Conservation (phyloP, 1,140 invertebrate genomes). For the Lethocerus indicus region DNA sequence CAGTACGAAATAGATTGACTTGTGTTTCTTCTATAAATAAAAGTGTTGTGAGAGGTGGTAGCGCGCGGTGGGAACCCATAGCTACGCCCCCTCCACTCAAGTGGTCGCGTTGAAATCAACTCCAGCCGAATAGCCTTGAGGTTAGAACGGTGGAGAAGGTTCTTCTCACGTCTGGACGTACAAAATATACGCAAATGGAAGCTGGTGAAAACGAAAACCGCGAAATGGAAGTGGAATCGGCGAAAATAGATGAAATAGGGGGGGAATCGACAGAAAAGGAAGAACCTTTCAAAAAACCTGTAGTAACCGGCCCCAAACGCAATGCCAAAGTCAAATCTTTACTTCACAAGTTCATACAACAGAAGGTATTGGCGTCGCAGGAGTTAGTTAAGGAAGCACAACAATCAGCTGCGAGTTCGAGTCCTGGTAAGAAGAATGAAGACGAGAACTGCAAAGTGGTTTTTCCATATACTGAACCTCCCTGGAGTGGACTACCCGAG, state of each 20-base stretch:
- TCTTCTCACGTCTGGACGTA: too few relatives aligned
- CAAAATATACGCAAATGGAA: too few relatives aligned
- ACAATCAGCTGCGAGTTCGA: not conserved
- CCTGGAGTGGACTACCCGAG: conserved; percentile 50
- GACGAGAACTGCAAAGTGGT: not conserved
- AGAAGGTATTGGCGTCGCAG: not conserved
- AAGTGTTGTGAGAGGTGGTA: too few relatives aligned
- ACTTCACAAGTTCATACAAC: not conserved
- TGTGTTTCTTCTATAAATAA: too few relatives aligned
- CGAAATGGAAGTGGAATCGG: not conserved
- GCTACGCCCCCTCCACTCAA: too few relatives aligned
- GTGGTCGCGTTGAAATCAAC: too few relatives aligned
- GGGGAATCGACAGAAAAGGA: not conserved
- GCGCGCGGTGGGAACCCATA: too few relatives aligned
- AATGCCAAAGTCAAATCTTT: not conserved
- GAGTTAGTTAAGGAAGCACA: not conserved
- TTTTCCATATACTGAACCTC: conserved; percentile 52
- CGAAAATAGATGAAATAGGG: not conserved
- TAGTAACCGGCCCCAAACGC: conserved; percentile 3
- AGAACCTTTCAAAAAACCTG: conserved; percentile 6
- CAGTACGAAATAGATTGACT: too few relatives aligned
- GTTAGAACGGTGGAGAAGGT: too few relatives aligned
- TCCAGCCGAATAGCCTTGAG: too few relatives aligned
- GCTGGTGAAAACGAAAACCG: too few relatives aligned
- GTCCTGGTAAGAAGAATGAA: not conserved